Conservation (phyloP, 2,888 invertebrate species). For the Rutpela maculata region DNA sequence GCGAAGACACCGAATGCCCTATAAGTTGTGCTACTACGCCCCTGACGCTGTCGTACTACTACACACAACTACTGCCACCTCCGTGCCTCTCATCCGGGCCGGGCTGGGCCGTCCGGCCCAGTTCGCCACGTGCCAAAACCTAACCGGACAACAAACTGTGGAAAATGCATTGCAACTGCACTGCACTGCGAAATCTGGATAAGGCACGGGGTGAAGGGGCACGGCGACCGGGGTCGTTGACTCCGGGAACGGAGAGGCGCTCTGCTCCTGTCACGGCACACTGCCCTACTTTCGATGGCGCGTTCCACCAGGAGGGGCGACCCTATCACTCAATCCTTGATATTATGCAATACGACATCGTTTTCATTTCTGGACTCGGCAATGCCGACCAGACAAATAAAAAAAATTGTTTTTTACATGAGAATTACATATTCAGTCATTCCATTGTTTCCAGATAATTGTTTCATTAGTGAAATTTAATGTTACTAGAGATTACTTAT, state of each 20-base stretch:
- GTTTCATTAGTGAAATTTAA: conserved; percentile 48
- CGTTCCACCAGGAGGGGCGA: conserved; percentile 61
- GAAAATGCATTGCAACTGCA: conserved; percentile 52
- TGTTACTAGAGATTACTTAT: conserved; percentile 61
- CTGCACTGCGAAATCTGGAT: conserved; percentile 60
- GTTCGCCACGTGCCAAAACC: conserved; percentile 23
- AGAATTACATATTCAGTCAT: conserved; percentile 26
- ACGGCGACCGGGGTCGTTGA: conserved; percentile 58
- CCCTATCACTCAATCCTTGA: conserved; percentile 56
- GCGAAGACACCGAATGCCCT: conserved; percentile 64
- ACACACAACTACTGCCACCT: conserved; percentile 44
- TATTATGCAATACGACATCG: conserved; percentile 51
- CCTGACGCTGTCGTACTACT: conserved; percentile 49
- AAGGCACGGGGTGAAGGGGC: conserved; percentile 58
- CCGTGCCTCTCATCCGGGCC: conserved; percentile 39
- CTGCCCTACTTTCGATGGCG: conserved; percentile 69
- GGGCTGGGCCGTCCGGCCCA: conserved; percentile 21
- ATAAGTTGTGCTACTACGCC: conserved; percentile 51
- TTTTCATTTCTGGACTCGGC: conserved; percentile 28
- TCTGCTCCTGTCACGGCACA: conserved; percentile 65
- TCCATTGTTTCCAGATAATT: conserved; percentile 34
- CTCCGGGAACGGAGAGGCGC: conserved; percentile 58
- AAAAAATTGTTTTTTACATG: conserved; percentile 29
- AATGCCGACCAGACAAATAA: conserved; percentile 29
- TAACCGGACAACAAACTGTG: conserved; percentile 33